Percentiles rank a stretch among this genome's conserved stretches.
phyloP scores from a whole-genome alignment of 2,797 vertebrate species.

The Enteromius fasciolatus region DNA sequence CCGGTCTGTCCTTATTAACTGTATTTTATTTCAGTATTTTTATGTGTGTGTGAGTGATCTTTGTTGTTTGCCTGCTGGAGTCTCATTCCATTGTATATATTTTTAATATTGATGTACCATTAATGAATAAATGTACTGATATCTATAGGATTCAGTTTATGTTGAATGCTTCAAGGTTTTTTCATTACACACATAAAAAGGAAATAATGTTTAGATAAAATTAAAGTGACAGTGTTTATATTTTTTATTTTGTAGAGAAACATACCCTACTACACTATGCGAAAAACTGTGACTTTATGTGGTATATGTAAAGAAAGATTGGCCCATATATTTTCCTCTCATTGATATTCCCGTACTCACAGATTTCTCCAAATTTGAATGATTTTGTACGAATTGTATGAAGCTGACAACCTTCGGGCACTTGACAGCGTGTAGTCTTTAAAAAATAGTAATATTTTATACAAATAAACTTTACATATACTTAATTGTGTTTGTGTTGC shows the following conservation, averaged over 20 bases:
- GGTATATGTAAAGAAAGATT: neutral
- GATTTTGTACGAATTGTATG: neutral
- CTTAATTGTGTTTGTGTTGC: neutral
- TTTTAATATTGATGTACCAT: constrained; percentile 14
- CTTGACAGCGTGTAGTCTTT: neutral
- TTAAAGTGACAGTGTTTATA: neutral
- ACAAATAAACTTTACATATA: constrained; percentile 16
- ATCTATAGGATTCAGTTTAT: neutral
- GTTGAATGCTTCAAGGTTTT: neutral
- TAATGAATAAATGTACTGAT: constrained; percentile 15
- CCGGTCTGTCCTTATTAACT: neutral
- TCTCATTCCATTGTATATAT: constrained; percentile 33
- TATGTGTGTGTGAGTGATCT: constrained; percentile 6
- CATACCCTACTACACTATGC: no score
- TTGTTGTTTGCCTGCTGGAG: neutral
- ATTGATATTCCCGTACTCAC: constrained; percentile 2
- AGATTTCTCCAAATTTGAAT: neutral
- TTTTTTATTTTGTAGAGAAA: neutral
- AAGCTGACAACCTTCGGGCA: neutral
- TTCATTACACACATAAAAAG: neutral
- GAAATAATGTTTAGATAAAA: neutral
- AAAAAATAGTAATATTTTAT: constrained; percentile 7
- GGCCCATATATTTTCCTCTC: neutral
- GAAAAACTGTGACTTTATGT: no score
- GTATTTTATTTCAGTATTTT: constrained; percentile 28